Percentiles rank a stretch among this genome's conserved stretches.
Conservation (phyloP, 2,888 invertebrate genomes). For the Acrocera orbiculus region DNA sequence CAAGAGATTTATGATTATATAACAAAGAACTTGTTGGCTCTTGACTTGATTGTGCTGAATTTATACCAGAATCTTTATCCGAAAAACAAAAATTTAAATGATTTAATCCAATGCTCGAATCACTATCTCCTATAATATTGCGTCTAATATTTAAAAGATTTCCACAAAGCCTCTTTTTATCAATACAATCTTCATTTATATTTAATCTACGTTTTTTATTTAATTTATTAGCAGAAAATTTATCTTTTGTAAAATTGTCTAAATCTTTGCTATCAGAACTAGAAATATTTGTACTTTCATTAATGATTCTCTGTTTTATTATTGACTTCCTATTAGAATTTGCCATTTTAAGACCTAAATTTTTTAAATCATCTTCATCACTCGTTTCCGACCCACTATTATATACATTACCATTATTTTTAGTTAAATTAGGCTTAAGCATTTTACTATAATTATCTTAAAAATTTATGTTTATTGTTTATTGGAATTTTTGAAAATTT, state of each 20-base stretch:
- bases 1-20: not conserved
- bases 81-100: slow-evolving; percentile 6
- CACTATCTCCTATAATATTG: no score
- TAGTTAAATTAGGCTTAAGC: no score
- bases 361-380: no score
- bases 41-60: slow-evolving; percentile 17
- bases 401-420: no score
- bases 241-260: no score
- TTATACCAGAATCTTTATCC: slow-evolving; percentile 17
- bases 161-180: not conserved
- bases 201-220: not conserved
- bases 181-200: not conserved
- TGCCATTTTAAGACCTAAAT: no score
- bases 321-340: no score
- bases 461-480: not conserved
- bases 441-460: not conserved
- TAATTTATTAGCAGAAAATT: not conserved
- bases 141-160: not conserved
- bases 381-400: no score
- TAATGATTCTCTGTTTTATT: not conserved
- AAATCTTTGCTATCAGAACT: not conserved
- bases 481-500: not conserved
- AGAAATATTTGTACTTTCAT: not conserved
- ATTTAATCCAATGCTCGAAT: no score
- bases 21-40: slow-evolving; percentile 9